A percentile compares a stretch with the other conserved stretches of the same genome.
Evolutionary conservation across 2,113 vertebrate genomes (phyloP).

Genomic region (Candoia aspera): DNA sequence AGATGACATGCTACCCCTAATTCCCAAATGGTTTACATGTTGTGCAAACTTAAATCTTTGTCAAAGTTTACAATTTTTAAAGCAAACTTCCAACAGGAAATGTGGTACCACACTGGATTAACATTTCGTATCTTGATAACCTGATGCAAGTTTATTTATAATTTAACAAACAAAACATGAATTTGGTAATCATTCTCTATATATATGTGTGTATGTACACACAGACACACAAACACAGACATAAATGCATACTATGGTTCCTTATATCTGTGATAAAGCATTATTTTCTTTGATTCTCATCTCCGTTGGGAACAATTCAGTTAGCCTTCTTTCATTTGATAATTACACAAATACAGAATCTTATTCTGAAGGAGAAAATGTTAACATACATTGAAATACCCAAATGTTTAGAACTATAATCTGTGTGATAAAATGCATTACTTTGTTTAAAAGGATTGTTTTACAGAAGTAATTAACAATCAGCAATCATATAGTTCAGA

Average conservation of each 20-base stretch:
- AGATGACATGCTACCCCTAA: background rate
- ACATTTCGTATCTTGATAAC: background rate
- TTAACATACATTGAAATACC: constrained; percentile 78
- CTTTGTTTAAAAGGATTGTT: constrained; percentile 84
- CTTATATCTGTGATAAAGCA: constrained; percentile 60
- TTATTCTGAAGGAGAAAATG: constrained; percentile 79
- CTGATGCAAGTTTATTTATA: constrained; percentile 31
- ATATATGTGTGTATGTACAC: background rate
- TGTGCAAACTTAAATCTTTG: background rate
- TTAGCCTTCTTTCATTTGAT: constrained; percentile 79
- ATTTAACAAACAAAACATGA: constrained; percentile 56
- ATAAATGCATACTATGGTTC: constrained; percentile 43
- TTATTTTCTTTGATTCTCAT: constrained; percentile 59
- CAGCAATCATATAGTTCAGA: constrained; percentile 82
- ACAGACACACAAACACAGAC: background rate
- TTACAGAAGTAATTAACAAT: constrained; percentile 84
- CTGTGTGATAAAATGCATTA: constrained; percentile 82
- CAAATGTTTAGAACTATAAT: constrained; percentile 78
- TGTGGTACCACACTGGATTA: constrained; percentile 25
- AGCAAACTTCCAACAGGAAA: constrained; percentile 69
- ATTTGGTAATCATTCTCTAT: constrained; percentile 54
- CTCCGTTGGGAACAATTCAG: constrained; percentile 66
- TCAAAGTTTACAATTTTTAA: constrained; percentile 41
- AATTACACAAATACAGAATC: constrained; percentile 78
- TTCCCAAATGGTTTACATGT: background rate